Conservation (phyloP, 2,888 invertebrate genomes). For the Drosophila affinis region DNA sequence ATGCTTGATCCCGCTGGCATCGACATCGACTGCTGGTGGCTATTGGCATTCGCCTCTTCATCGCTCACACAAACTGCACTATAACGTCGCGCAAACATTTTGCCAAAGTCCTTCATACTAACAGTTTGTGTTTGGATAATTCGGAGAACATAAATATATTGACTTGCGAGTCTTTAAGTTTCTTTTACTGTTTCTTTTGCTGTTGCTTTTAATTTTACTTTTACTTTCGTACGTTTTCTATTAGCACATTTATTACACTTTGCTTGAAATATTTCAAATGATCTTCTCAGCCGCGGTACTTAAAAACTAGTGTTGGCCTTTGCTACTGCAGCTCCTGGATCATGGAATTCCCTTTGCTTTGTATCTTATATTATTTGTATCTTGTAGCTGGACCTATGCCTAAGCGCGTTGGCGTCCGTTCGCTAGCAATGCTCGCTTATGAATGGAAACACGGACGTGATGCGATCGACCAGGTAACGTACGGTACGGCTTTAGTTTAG, state of each 20-base stretch:
- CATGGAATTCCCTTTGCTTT: constrained; percentile 30
- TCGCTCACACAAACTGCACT: constrained; percentile 85
- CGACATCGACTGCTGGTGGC: constrained; percentile 32
- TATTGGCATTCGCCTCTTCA: constrained; percentile 51
- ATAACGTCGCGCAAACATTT: constrained; percentile 86
- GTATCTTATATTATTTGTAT: constrained; percentile 30
- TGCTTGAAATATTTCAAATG: constrained; percentile 7
- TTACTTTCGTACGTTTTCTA: background rate
- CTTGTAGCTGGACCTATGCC: constrained; percentile 36
- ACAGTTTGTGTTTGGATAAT: constrained; percentile 5
- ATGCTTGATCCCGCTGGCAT: constrained; percentile 3
- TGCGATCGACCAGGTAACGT: constrained; percentile 73
- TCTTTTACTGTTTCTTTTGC: constrained; percentile 12
- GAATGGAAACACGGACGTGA: constrained; percentile 81
- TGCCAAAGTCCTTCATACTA: constrained; percentile 87
- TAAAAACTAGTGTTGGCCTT: constrained; percentile 47
- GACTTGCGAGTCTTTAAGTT: background rate
- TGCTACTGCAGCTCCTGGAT: constrained; percentile 58
- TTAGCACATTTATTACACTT: constrained; percentile 8
- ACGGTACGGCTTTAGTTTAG: constrained; percentile 60
- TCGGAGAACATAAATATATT: constrained; percentile 5
- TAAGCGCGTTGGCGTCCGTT: constrained; percentile 72
- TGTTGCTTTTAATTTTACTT: background rate
- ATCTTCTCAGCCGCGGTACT: constrained; percentile 39
- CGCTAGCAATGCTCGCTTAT: constrained; percentile 83